These are phyloP conservation scores for Cerastoderma edule DNA, from an alignment of 2,888 invertebrate species.

Conservation along the genomic window DNA sequence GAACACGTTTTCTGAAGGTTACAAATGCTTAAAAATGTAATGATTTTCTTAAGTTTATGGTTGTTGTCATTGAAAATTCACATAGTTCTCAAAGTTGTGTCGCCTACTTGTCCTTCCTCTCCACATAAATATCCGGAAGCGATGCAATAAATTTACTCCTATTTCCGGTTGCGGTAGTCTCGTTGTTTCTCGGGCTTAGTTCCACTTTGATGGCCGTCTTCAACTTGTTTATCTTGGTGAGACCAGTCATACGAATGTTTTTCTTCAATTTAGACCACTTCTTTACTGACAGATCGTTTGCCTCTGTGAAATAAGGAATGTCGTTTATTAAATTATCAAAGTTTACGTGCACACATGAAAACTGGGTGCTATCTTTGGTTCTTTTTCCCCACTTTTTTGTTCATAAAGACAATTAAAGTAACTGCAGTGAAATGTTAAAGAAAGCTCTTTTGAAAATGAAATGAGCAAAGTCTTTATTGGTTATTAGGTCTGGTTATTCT, in stretches of 20 bases:
- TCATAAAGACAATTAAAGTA: not conserved
- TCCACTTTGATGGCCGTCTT: not conserved
- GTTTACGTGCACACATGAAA: not conserved
- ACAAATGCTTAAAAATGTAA: too few relatives aligned
- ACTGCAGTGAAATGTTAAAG: not conserved
- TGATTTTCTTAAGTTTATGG: too few relatives aligned
- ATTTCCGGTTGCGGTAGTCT: not conserved
- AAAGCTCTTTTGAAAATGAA: too few relatives aligned
- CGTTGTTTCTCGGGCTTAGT: not conserved
- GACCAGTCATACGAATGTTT: conserved; percentile 36
- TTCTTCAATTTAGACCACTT: conserved; percentile 53
- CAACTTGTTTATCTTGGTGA: not conserved
- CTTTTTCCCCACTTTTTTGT: not conserved
- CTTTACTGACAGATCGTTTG: conserved; percentile 22
- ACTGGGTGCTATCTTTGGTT: too few relatives aligned
- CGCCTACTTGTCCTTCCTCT: too few relatives aligned
- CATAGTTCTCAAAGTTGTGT: too few relatives aligned
- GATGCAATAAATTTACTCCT: conserved; percentile 2
- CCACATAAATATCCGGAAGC: conserved; percentile 10
- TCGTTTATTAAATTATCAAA: not conserved
- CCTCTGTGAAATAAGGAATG: conserved; percentile 19
- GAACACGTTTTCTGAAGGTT: too few relatives aligned
- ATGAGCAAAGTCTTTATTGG: too few relatives aligned
- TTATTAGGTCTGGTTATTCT: too few relatives aligned
- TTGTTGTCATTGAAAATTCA: too few relatives aligned